phyloP scores from a whole-genome alignment of 2,888 invertebrate genomes.

The Heliconius hortense region DNA sequence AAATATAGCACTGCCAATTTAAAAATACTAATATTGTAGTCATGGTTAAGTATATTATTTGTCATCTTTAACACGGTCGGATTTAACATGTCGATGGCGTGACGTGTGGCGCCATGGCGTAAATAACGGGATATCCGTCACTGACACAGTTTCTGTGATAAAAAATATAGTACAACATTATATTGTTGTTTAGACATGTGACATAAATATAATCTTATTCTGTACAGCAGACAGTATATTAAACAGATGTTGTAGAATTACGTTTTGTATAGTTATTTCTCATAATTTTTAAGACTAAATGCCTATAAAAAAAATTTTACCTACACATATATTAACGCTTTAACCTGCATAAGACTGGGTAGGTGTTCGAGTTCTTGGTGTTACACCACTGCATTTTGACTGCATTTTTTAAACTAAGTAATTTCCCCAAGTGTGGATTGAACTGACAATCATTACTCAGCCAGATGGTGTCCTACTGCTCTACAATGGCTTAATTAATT shows the following conservation, averaged over 20 bases:
- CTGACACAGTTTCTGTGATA: conserved; percentile 31
- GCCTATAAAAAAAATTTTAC: too few species aligned
- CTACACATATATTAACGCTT: too few species aligned
- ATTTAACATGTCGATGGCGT: conserved; percentile 5
- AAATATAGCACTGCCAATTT: conserved; percentile 3
- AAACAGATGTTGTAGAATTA: neutral
- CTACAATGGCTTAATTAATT: neutral
- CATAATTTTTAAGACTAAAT: too few species aligned
- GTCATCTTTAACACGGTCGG: neutral
- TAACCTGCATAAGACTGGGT: too few species aligned
- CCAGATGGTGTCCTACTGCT: neutral
- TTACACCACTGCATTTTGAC: neutral
- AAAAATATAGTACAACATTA: conserved; percentile 16
- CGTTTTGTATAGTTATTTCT: neutral
- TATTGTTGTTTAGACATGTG: neutral
- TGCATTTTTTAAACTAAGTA: neutral
- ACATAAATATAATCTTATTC: neutral
- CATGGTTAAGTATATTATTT: neutral
- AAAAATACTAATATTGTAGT: neutral
- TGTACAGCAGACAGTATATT: too few species aligned
- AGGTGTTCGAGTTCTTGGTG: too few species aligned
- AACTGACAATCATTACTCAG: neutral
- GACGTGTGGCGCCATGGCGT: conserved; percentile 20
- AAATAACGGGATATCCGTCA: conserved; percentile 32
- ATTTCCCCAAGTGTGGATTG: neutral